phyloP scores from a whole-genome alignment of 2,888 invertebrate species.

The Synanthedon tipuliformis region DNA sequence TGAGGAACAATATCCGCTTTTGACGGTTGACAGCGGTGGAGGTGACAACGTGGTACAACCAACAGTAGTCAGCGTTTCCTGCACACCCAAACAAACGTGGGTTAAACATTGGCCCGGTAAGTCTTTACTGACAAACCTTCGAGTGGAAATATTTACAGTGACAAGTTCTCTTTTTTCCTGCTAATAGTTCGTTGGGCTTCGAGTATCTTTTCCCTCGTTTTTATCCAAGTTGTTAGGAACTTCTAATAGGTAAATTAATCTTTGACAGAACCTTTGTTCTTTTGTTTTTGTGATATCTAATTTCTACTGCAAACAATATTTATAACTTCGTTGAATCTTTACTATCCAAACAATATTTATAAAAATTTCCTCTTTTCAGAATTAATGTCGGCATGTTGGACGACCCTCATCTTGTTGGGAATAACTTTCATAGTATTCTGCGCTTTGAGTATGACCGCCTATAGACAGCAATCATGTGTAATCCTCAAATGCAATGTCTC shows the following conservation, averaged over 20 bases:
- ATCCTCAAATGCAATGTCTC: conserved; percentile 32
- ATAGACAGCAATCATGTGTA: conserved; percentile 30
- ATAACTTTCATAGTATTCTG: conserved; percentile 48
- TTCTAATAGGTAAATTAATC: too few species aligned
- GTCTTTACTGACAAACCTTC: not conserved
- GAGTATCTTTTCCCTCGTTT: too few species aligned
- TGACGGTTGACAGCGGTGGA: conserved; percentile 41
- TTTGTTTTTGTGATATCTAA: too few species aligned
- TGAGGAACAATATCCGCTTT: conserved; percentile 45
- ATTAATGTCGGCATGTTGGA: conserved; percentile 52
- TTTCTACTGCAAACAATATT: too few species aligned
- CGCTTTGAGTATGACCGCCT: conserved; percentile 36
- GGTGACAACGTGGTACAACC: conserved; percentile 21
- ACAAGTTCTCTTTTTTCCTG: too few species aligned
- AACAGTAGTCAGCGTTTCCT: conserved; percentile 20
- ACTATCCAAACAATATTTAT: not conserved
- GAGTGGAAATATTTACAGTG: too few species aligned
- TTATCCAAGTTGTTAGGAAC: too few species aligned
- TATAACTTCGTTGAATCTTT: too few species aligned
- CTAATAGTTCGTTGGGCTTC: too few species aligned
- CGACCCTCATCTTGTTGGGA: conserved; percentile 43
- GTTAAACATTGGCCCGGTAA: conserved; percentile 48
- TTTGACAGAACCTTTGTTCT: too few species aligned
- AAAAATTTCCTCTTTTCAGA: conserved; percentile 31
- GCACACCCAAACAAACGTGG: conserved; percentile 31